phyloP scores from a whole-genome alignment of 2,113 vertebrate species.

The Hiodon alosoides region DNA sequence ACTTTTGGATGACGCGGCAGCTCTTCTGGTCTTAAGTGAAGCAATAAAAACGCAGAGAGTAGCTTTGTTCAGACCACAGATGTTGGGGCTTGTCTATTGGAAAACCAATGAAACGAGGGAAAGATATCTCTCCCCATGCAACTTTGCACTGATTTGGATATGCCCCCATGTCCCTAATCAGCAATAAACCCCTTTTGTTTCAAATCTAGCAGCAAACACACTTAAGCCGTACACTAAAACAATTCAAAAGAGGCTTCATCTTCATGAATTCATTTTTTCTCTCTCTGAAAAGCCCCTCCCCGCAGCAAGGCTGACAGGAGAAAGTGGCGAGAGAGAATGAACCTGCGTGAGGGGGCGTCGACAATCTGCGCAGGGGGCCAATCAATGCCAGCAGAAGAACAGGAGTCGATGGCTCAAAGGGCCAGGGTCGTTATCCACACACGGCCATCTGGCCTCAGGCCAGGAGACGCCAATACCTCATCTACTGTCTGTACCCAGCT shows the following conservation, averaged over 20 bases:
- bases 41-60: not conserved
- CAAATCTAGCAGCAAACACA: not conserved
- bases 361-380: not conserved
- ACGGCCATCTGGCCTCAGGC: conserved; percentile 4
- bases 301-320: not conserved
- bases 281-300: not conserved
- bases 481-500: conserved; percentile 1
- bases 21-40: not conserved
- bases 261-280: not conserved
- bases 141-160: not conserved
- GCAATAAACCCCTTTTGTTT: not conserved
- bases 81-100: not conserved
- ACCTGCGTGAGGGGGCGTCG: not conserved
- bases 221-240: not conserved
- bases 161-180: not conserved
- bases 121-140: not conserved
- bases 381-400: conserved; percentile 2
- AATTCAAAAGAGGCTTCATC: not conserved
- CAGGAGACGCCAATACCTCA: conserved; percentile 16
- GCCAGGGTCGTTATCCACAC: conserved; percentile 6
- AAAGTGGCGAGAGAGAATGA: not conserved
- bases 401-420: not conserved
- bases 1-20: not conserved
- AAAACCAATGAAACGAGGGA: not conserved
- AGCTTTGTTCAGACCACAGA: not conserved